Conservation (phyloP, 2,797 vertebrate genomes). For the Alfaro cultratus region DNA sequence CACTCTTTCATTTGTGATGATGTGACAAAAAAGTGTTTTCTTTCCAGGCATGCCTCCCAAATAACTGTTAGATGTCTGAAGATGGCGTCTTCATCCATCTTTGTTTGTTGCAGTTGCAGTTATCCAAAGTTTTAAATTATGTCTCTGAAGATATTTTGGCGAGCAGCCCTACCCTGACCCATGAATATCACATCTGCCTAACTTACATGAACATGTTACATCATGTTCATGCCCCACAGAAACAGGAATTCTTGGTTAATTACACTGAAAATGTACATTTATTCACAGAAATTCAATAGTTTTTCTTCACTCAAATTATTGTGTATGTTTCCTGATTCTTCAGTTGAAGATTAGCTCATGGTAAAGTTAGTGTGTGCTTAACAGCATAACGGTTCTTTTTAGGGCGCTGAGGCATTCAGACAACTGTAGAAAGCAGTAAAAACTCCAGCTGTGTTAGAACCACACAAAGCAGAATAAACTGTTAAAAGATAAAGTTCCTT, state of each 20-base stretch:
- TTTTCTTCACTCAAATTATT: neutral
- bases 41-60: neutral
- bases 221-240: neutral
- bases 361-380: neutral
- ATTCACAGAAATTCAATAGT: neutral
- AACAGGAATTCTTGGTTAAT: neutral
- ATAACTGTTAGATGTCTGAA: neutral
- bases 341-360: neutral
- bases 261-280: neutral
- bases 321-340: neutral
- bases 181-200: neutral
- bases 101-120: neutral
- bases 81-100: neutral
- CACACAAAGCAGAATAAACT: neutral
- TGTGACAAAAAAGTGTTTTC: neutral
- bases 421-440: neutral
- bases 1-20: neutral
- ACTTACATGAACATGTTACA: neutral
- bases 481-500: constrained; percentile 2
- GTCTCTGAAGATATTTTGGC: neutral
- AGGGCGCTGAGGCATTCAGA: neutral
- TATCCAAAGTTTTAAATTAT: neutral
- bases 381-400: neutral
- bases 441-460: neutral
- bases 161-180: neutral